Conservation (phyloP, 2,888 invertebrate species). For the Synanthedon myopaeformis region DNA sequence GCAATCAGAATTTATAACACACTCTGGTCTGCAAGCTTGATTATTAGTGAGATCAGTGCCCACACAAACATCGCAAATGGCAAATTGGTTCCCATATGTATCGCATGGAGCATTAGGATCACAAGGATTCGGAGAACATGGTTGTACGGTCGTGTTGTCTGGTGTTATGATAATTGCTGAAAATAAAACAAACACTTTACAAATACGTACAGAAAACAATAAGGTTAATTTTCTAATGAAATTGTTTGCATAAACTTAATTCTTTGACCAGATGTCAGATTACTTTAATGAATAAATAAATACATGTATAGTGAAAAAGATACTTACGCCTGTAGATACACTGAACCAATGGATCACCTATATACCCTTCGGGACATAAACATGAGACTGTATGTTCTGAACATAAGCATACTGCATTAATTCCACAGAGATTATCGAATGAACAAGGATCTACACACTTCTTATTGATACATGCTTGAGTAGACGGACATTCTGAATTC, state of each 20-base stretch:
- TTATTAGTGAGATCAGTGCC: slow-evolving; percentile 76
- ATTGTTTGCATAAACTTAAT: neutral
- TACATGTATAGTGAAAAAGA: neutral
- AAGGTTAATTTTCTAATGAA: neutral
- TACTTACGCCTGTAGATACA: slow-evolving; percentile 72
- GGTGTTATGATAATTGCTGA: slow-evolving; percentile 63
- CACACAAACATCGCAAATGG: slow-evolving; percentile 83
- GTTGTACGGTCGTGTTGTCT: slow-evolving; percentile 73
- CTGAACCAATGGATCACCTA: slow-evolving; percentile 84
- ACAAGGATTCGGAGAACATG: slow-evolving; percentile 84
- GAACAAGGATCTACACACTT: slow-evolving; percentile 81
- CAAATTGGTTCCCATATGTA: slow-evolving; percentile 79
- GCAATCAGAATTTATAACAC: slow-evolving; percentile 84
- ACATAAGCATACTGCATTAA: slow-evolving; percentile 83
- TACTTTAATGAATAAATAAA: neutral
- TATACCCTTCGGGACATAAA: slow-evolving; percentile 79
- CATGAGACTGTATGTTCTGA: slow-evolving; percentile 87
- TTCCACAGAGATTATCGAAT: slow-evolving; percentile 79
- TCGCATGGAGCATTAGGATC: slow-evolving; percentile 76
- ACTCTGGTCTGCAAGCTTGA: slow-evolving; percentile 85
- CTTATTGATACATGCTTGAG: slow-evolving; percentile 80
- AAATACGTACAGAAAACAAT: neutral
- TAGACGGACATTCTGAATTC: slow-evolving; percentile 82
- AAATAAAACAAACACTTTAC: slow-evolving; percentile 14
- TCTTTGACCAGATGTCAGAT: neutral